Base-by-base conservation (phyloP, 2,797 vertebrate genomes). In the Protosalanx chinensis region DNA sequence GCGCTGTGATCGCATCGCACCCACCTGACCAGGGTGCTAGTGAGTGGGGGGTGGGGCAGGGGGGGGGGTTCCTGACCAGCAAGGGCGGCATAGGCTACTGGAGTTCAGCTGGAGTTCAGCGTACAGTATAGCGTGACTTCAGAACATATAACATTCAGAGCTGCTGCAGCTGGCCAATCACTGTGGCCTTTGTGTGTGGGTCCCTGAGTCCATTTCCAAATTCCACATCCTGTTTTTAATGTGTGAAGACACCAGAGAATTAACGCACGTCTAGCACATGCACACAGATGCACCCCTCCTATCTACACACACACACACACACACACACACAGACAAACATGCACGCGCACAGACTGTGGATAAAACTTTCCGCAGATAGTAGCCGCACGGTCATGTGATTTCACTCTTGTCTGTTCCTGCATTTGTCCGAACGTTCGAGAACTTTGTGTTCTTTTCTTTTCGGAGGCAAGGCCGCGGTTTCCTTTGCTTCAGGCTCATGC, bases 211-310 rank as follows among this genome's bases (percentile, higher is more conserved):
- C 27, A 60, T 29, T 60, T 10, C 27, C 58, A 30, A 10, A 1
- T 35, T n/a, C 66, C n/a, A 30, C 32, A 33, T 60, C 56, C 56
- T 69, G 53, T 68, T 68, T 57, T 58, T 59, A 15, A 68, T 18
- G 20, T 35, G 32, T 41, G 51, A 57, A 56, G 51, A 66, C 59
- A 41, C 68, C 12, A 67, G 20, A 46, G 37, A 32, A 68, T 27
- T 67, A 16, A 8, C 64, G 58, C 32, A 49, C 2, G 15, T 10
- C 10, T 29, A 62, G 18, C 7, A 65, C 49, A 70, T n/a, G 46
- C 60, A 12, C 30, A 20, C 20, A 63, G 7, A 32, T 51, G 33
- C 65, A 67, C 29, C 27, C 51, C 18, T 16, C 35, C 51, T 2
- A 27, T 27, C 23, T 27, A 27, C 12, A 32, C 32, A 33, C 16